Percentiles rank a stretch among this genome's conserved stretches.
Evolutionary conservation across 2,113 vertebrate genomes (phyloP).

Genomic region (Sialia sialis): DNA sequence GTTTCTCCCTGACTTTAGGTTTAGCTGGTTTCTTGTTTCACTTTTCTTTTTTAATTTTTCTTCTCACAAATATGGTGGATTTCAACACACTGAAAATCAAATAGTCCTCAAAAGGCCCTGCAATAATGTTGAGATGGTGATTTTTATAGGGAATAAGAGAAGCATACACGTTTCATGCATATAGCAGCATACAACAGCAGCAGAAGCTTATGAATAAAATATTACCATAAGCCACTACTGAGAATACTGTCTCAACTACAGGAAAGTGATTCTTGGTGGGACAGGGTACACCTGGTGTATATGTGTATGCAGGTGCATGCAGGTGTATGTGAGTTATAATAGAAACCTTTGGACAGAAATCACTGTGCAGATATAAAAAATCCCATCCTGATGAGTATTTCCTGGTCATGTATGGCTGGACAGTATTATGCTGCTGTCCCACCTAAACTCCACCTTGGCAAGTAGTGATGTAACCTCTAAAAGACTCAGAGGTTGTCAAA

Average conservation of each 20-base stretch:
- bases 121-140: background rate
- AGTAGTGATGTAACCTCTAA: background rate
- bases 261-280: background rate
- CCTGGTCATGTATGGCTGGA: background rate
- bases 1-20: rapidly evolving
- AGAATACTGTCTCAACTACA: background rate
- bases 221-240: background rate
- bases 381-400: background rate
- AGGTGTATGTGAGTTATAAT: rapidly evolving
- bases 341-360: background rate
- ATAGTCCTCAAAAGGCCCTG: background rate
- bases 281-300: too few species aligned
- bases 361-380: background rate
- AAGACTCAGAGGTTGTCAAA: background rate
- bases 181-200: background rate
- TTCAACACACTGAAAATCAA: background rate
- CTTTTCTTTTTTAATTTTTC: rapidly evolving
- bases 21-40: background rate
- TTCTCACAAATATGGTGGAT: background rate
- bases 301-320: too few species aligned
- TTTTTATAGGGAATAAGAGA: background rate
- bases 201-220: background rate
- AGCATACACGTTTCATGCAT: background rate
- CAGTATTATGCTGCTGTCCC: background rate
- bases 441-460: background rate